phyloP scores from a whole-genome alignment of 2,888 invertebrate species.

The Sarcophaga variegata region DNA sequence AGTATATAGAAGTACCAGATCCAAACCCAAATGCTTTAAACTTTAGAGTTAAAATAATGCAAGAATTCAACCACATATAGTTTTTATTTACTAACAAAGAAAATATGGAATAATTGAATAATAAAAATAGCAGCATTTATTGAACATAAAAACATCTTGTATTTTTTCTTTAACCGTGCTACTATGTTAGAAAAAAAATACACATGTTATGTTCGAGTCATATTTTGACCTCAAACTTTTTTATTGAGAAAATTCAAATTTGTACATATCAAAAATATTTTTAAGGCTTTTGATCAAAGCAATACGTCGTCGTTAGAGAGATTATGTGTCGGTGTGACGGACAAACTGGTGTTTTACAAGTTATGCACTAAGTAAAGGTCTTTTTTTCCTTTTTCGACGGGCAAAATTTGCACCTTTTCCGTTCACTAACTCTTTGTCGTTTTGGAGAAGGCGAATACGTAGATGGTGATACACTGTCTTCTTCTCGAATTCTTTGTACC shows the following conservation, averaged over 20 bases:
- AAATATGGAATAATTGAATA: too few relatives aligned
- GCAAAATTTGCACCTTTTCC: too few relatives aligned
- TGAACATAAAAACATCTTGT: too few relatives aligned
- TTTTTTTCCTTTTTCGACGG: constrained; percentile 31
- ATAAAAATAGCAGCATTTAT: too few relatives aligned
- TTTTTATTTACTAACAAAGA: too few relatives aligned
- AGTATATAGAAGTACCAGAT: background rate
- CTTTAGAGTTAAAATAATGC: background rate
- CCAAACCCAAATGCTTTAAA: background rate
- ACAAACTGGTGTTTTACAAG: constrained; percentile 45
- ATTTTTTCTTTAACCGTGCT: background rate
- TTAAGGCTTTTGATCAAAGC: too few relatives aligned
- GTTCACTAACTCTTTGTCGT: too few relatives aligned
- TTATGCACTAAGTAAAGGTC: constrained; percentile 33
- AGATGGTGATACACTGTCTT: too few relatives aligned
- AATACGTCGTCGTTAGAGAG: too few relatives aligned
- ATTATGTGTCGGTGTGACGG: constrained; percentile 1
- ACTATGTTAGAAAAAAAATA: background rate
- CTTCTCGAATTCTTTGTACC: too few relatives aligned
- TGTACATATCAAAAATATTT: background rate
- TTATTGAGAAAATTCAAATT: constrained; percentile 32
- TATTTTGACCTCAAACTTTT: constrained; percentile 17
- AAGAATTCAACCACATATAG: too few relatives aligned
- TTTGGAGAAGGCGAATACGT: too few relatives aligned
- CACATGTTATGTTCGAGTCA: constrained; percentile 27